Conservation (phyloP, 92 coral and sea anemone species). For the Heteractis magnifica region DNA sequence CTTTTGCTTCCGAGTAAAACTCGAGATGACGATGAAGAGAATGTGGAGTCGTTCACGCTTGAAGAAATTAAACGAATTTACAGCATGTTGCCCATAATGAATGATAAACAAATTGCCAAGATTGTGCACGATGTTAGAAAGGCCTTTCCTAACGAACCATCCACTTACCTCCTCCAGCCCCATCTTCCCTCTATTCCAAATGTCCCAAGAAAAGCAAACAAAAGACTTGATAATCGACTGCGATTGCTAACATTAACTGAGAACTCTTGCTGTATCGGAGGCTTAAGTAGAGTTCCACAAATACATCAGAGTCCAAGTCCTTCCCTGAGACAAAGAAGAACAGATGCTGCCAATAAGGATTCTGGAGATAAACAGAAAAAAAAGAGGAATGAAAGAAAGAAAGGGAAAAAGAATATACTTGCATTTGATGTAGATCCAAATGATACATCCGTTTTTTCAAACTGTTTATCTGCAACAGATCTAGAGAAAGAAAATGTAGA, state of each 20-base stretch:
- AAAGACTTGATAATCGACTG: conserved; percentile 67
- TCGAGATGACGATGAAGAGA: conserved; percentile 16
- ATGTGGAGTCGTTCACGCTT: conserved; percentile 18
- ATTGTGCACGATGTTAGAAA: conserved; percentile 52
- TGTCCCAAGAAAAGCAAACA: conserved; percentile 68
- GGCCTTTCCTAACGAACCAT: conserved; percentile 56
- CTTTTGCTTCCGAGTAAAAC: conserved; percentile 40
- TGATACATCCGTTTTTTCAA: conserved; percentile 70
- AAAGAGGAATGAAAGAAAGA: conserved; percentile 15
- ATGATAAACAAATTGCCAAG: conserved; percentile 69
- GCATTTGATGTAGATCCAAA: conserved; percentile 80
- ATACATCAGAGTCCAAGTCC: background rate
- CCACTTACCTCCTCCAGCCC: conserved; percentile 70
- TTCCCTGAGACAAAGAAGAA: background rate
- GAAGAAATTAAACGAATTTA: conserved; percentile 30
- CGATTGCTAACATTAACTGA: conserved; percentile 71
- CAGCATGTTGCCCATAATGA: conserved; percentile 60
- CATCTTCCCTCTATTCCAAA: conserved; percentile 92
- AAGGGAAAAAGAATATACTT: conserved; percentile 42
- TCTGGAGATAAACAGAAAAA: conserved; percentile 6
- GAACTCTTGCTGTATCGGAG: conserved; percentile 15
- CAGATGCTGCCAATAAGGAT: conserved; percentile 4
- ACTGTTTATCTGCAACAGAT: conserved; percentile 17
- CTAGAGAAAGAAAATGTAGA: background rate
- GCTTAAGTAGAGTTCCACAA: background rate